A percentile compares a stretch with the other conserved stretches of the same genome.
Evolutionary conservation across 2,113 vertebrate genomes (phyloP).

Genomic region (Calidris pugnax): DNA sequence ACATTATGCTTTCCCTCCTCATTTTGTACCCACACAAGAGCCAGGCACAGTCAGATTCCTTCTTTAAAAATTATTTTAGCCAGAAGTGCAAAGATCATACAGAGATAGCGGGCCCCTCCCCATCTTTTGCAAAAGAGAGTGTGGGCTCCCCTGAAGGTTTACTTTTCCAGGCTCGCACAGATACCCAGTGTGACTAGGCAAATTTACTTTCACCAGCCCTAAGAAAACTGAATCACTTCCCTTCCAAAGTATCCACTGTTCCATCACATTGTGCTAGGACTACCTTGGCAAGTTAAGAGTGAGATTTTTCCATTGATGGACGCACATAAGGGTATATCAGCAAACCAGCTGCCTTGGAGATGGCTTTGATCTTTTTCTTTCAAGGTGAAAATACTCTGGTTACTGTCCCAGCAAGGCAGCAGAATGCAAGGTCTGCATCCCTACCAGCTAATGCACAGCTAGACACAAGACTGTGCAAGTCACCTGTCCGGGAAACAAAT

Average conservation of each 20-base stretch:
- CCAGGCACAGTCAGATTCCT: not conserved
- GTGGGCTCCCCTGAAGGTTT: not conserved
- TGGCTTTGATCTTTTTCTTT: conserved; percentile 32
- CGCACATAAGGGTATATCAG: not conserved
- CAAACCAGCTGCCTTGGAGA: not conserved
- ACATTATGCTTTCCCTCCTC: not conserved
- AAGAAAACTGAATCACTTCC: not conserved
- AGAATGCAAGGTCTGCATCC: not conserved
- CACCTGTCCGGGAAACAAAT: not conserved
- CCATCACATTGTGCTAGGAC: not conserved
- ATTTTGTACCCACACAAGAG: not conserved
- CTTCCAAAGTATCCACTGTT: not conserved
- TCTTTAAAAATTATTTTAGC: not conserved
- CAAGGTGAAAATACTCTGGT: not conserved
- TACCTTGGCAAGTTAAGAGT: not conserved
- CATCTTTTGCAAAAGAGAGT: not conserved
- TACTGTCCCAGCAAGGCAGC: not conserved
- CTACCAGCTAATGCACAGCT: not conserved
- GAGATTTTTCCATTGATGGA: not conserved
- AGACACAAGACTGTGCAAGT: not conserved
- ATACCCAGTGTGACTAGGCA: not conserved
- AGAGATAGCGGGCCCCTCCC: not conserved
- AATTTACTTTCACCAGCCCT: not conserved
- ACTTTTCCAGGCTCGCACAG: not conserved
- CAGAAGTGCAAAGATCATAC: not conserved